Percentiles rank a stretch among this genome's conserved stretches.
Conservation (phyloP, 2,113 vertebrate genomes). For the Sigmodon hispidus region DNA sequence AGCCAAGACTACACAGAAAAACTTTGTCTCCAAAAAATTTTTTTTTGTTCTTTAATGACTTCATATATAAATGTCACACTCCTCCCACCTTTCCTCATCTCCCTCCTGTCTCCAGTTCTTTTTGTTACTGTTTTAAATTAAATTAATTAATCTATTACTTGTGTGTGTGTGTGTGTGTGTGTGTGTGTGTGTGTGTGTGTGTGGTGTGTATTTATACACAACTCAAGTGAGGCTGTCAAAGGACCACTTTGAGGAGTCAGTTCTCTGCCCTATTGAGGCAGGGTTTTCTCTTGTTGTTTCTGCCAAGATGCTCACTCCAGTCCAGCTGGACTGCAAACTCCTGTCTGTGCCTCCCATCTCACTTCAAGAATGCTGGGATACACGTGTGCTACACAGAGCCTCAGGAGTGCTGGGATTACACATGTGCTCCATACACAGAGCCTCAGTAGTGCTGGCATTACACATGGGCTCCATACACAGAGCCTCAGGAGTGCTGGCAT, state of each 20-base stretch:
- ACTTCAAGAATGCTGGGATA: not conserved
- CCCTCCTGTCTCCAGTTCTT: not conserved
- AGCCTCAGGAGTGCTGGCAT: not conserved
- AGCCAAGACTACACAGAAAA: not conserved
- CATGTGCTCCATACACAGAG: not conserved
- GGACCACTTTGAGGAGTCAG: not conserved
- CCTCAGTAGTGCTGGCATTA: not conserved
- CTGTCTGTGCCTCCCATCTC: not conserved
- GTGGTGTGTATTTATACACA: not conserved
- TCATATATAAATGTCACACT: not conserved
- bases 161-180: not conserved
- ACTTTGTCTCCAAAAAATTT: not conserved
- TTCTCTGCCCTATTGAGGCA: not conserved
- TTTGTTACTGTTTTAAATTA: not conserved
- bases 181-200: not conserved
- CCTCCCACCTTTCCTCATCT: not conserved
- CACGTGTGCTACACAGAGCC: not conserved
- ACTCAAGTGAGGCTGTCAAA: not conserved
- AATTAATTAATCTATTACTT: not conserved
- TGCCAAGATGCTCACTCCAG: not conserved
- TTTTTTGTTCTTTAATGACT: not conserved
- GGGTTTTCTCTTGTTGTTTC: not conserved
- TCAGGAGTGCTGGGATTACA: not conserved
- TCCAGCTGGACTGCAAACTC: not conserved
- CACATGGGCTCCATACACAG: not conserved